Conservation (phyloP, 2,888 invertebrate species). For the Poecilus cupreus region DNA sequence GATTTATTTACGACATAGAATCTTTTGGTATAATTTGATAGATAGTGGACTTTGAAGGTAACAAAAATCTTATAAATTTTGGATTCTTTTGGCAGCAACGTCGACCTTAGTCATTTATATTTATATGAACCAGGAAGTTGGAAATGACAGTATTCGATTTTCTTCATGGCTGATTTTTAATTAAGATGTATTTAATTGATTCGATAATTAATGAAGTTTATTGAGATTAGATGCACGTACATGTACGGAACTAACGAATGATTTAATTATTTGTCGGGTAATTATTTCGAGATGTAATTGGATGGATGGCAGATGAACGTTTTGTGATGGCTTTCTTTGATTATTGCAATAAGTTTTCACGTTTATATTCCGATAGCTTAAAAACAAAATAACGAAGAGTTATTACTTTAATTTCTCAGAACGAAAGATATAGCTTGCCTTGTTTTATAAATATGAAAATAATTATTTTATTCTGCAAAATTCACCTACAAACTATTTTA, state of each 20-base stretch:
- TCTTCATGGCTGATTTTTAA: conserved; percentile 24
- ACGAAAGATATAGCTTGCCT: too few relatives aligned
- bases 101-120: background rate
- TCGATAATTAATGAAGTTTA: conserved; percentile 4
- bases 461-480: too few relatives aligned
- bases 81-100: background rate
- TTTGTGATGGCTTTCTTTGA: too few relatives aligned
- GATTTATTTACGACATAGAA: background rate
- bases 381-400: too few relatives aligned
- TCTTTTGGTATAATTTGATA: background rate
- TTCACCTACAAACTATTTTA: too few relatives aligned
- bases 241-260: background rate
- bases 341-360: too few relatives aligned
- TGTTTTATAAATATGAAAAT: too few relatives aligned
- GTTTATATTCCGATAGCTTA: too few relatives aligned
- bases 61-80: background rate
- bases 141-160: background rate
- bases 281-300: too few relatives aligned
- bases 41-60: background rate
- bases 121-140: background rate
- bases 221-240: background rate
- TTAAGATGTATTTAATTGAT: conserved; percentile 19
- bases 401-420: too few relatives aligned
- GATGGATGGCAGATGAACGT: too few relatives aligned
- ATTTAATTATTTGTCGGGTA: background rate